Evolutionary conservation across 1,140 invertebrate species (phyloP), one percentile per base, ranked within the genome.

Genomic region (Musca vetustissima): DNA sequence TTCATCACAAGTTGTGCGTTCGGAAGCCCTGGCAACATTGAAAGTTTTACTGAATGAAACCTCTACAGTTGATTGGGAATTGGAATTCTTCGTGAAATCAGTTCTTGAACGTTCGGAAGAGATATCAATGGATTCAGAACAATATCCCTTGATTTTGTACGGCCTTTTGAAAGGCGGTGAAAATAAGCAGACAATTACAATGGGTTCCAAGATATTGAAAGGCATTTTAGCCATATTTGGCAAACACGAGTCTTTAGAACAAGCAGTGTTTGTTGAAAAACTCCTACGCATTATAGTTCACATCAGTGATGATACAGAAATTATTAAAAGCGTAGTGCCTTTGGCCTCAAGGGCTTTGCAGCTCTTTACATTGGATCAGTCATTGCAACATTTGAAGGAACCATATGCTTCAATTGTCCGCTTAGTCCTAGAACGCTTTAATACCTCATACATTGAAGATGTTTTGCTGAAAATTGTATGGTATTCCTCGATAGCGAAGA

Each of bases 121-220:
- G 74, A 82, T 92, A 49, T 59, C 83, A 32, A 74, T 90, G 52
- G 90, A 92, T 73, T 76, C 84, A 68, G 86, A 91, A 64, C 90
- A 89, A 68, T 71, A 88, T 6, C 84, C 86, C 1, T 61, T 88
- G 4, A 75, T 84, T 50, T 71, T 88, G 0, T 86, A 84, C 55
- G 85, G 85, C 7, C 78, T 79, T 19, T n/a, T 80, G 13, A 67
- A 78, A 19, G 67, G 71, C 6, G 52, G 47, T 14, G 36, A 22
- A 66, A 67, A 22, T 43, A 15, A 15, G 69, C 55, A 15, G 32
- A 70, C 14, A 48, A 66, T 28, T 3, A 7, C 3, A 43, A 50
- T 61, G 47, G 48, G 61, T 6, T 4, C 21, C 1, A 67, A 64
- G 55, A 28, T 68, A n/a, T 49, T 68, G 32, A n/a, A 50, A 4